These are phyloP conservation scores for Plecturocebus donacophilus DNA, from an alignment of 2,113 vertebrate species.

Conservation along the genomic window DNA sequence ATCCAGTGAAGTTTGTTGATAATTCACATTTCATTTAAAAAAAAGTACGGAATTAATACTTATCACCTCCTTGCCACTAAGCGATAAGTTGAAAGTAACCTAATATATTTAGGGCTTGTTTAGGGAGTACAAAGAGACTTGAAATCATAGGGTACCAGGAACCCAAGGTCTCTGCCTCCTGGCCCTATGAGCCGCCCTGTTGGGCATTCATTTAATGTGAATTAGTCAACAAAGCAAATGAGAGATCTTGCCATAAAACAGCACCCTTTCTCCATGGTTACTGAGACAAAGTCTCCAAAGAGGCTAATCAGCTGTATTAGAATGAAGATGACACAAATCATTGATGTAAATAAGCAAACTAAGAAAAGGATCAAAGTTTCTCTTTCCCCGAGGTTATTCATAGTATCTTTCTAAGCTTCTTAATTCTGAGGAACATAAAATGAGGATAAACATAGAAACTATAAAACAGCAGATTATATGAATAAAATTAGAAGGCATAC, in stretches of 20 bases:
- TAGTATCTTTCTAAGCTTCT: neutral
- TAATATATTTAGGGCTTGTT: conserved; percentile 62
- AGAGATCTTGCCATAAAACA: conserved; percentile 49
- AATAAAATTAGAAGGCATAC: neutral
- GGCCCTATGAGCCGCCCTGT: neutral
- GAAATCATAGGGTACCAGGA: neutral
- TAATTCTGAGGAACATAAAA: neutral
- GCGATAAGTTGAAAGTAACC: neutral
- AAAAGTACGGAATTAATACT: neutral
- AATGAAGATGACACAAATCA: conserved; percentile 50
- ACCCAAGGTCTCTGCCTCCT: conserved; percentile 26
- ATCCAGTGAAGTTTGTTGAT: neutral
- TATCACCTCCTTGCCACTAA: neutral
- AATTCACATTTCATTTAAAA: neutral
- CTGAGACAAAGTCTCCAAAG: conserved; percentile 1
- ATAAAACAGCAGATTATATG: neutral
- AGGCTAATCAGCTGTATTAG: conserved; percentile 34
- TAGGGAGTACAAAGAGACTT: neutral
- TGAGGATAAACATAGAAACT: neutral
- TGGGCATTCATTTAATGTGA: conserved; percentile 32
- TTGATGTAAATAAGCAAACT: conserved; percentile 19
- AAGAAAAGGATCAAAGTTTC: neutral
- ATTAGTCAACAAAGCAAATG: conserved; percentile 54
- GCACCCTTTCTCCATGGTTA: conserved; percentile 55
- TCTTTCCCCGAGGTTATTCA: neutral